These are phyloP conservation scores for Penaeus japonicus DNA, from an alignment of 1,140 invertebrate genomes.

Conservation along the genomic window DNA sequence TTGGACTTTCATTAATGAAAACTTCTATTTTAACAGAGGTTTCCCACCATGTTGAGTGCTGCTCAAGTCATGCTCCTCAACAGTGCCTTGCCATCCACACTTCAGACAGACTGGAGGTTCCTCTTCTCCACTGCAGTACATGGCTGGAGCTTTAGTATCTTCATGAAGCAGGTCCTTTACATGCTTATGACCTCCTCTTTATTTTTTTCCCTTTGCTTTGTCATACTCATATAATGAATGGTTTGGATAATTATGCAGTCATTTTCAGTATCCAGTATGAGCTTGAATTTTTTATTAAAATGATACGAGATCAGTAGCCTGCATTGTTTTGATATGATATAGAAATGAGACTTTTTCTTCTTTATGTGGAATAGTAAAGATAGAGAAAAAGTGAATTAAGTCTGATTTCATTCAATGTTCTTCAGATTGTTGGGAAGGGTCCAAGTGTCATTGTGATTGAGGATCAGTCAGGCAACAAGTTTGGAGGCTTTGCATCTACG, in stretches of 20 bases:
- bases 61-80: conserved; percentile 36
- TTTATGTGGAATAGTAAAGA: too few relatives aligned
- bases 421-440: conserved; percentile 37
- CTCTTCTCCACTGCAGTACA: conserved; percentile 38
- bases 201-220: too few relatives aligned
- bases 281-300: too few relatives aligned
- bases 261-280: too few relatives aligned
- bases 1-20: too few relatives aligned
- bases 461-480: conserved; percentile 45
- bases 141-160: conserved; percentile 48
- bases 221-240: too few relatives aligned
- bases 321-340: too few relatives aligned
- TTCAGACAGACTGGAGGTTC: conserved; percentile 40
- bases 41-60: conserved; percentile 20
- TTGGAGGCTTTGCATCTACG: conserved; percentile 43
- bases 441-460: conserved; percentile 31
- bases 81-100: conserved; percentile 11
- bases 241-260: too few relatives aligned
- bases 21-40: conserved; percentile 1
- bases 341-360: not conserved
- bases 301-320: too few relatives aligned
- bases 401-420: not conserved
- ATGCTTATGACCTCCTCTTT: not conserved
- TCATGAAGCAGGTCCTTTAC: conserved; percentile 41
- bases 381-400: too few relatives aligned